Evolutionary conservation across 1,140 invertebrate species (phyloP).

Genomic region (Sipha flava): DNA sequence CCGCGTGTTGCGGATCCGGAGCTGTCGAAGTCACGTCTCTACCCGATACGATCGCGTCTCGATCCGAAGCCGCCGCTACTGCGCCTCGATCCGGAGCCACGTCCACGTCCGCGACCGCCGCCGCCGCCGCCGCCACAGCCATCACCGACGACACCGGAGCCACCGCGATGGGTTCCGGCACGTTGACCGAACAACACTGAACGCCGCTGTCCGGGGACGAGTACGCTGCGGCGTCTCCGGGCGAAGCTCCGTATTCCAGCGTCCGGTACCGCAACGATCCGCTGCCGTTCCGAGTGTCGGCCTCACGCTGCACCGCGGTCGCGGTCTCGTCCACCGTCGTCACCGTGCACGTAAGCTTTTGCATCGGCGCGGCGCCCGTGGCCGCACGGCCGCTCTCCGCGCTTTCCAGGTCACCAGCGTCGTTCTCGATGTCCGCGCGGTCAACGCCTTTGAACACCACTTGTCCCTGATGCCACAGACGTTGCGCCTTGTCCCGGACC

Average conservation of each 20-base stretch:
- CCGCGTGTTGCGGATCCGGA: too few species aligned
- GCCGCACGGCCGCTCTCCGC: too few species aligned
- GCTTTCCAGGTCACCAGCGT: neutral
- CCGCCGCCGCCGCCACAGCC: neutral
- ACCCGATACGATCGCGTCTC: too few species aligned
- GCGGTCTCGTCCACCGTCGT: too few species aligned
- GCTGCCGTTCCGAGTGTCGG: neutral
- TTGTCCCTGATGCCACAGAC: neutral
- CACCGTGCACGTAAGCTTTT: neutral
- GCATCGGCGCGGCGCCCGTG: too few species aligned
- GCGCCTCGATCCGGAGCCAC: too few species aligned
- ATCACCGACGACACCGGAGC: too few species aligned
- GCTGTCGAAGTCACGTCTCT: too few species aligned
- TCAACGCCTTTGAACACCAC: neutral
- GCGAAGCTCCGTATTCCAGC: neutral
- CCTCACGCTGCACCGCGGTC: neutral
- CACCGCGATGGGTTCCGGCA: neutral
- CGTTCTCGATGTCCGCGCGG: neutral
- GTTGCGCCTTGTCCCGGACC: neutral
- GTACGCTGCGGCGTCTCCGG: neutral
- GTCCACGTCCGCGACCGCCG: too few species aligned
- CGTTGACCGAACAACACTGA: neutral
- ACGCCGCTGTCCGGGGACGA: neutral
- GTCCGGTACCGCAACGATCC: neutral
- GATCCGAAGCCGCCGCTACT: too few species aligned